Conservation (phyloP, 1,140 invertebrate genomes). For the Hypothenemus hampei region DNA sequence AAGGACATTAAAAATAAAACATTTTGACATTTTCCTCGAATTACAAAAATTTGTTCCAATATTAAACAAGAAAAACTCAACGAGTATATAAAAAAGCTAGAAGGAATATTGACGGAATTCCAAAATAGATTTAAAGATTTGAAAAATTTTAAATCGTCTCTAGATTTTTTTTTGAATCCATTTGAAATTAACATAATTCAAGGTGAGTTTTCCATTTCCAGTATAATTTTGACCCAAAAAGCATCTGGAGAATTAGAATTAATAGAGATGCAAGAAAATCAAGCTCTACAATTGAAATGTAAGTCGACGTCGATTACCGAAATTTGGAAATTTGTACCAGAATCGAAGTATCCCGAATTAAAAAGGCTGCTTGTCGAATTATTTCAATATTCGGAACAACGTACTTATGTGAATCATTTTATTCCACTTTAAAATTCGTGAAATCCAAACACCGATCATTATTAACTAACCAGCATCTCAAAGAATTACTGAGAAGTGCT, state of each 20-base stretch:
- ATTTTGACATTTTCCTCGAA: slow-evolving; percentile 32
- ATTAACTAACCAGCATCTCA: slow-evolving; percentile 24
- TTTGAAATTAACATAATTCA: slow-evolving; percentile 20
- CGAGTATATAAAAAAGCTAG: slow-evolving; percentile 23
- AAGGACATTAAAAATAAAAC: slow-evolving; percentile 27
- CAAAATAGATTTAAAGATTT: slow-evolving; percentile 8
- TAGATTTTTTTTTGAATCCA: not conserved
- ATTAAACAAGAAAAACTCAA: slow-evolving; percentile 34
- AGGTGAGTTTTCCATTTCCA: too few species aligned
- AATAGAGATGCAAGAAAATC: too few species aligned
- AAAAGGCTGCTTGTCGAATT: slow-evolving; percentile 18
- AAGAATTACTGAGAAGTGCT: slow-evolving; percentile 13
- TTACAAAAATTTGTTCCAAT: slow-evolving; percentile 32
- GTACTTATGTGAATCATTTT: slow-evolving; percentile 23
- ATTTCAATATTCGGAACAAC: slow-evolving; percentile 23
- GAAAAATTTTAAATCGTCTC: slow-evolving; percentile 24
- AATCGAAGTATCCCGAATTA: too few species aligned
- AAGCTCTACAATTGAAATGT: too few species aligned
- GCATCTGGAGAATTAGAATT: too few species aligned
- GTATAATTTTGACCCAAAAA: too few species aligned
- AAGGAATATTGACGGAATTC: slow-evolving; percentile 15
- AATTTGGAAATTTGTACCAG: too few species aligned
- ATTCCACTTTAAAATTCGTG: slow-evolving; percentile 24
- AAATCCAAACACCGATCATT: slow-evolving; percentile 23
- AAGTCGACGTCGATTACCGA: too few species aligned